Percentiles rank a stretch among this genome's conserved stretches.
Conservation (phyloP, 2,797 vertebrate genomes). For the Macropus fuliginosus region DNA sequence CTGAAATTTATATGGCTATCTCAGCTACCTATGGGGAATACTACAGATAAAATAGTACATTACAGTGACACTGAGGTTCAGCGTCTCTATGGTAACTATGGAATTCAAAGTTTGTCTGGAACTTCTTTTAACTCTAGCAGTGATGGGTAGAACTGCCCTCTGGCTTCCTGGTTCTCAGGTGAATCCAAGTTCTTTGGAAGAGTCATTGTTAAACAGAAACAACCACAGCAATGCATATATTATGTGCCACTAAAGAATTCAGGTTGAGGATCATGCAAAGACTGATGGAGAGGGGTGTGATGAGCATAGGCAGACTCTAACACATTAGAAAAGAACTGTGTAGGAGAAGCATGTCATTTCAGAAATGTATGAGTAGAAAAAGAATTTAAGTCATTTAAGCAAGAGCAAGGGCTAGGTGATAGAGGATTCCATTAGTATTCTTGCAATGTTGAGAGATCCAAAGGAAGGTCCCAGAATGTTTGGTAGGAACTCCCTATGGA, state of each 20-base stretch:
- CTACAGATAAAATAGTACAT: slow-evolving; percentile 58
- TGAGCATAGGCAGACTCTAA: neutral
- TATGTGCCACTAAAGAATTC: neutral
- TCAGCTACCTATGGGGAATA: slow-evolving; percentile 45
- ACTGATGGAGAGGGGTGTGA: neutral
- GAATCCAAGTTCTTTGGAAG: slow-evolving; percentile 26
- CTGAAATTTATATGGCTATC: slow-evolving; percentile 55
- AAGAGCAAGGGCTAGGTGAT: neutral
- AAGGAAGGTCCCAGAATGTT: neutral
- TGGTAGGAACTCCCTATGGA: neutral
- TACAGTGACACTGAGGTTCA: slow-evolving; percentile 68
- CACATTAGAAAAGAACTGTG: neutral
- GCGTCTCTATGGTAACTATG: slow-evolving; percentile 23
- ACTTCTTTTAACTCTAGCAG: slow-evolving; percentile 8
- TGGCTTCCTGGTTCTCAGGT: neutral
- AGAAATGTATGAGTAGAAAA: slow-evolving; percentile 20
- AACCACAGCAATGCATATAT: slow-evolving; percentile 16
- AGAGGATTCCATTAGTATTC: neutral
- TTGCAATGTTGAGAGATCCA: neutral
- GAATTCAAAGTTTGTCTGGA: slow-evolving; percentile 46
- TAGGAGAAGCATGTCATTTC: slow-evolving; percentile 10
- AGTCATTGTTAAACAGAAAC: slow-evolving; percentile 1
- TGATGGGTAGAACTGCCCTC: slow-evolving; percentile 20
- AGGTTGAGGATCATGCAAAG: neutral
- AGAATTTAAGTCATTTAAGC: neutral